Percentiles rank a stretch among this genome's conserved stretches.
Evolutionary conservation across 2,888 invertebrate genomes (phyloP).

Genomic region (Perdita meconis): DNA sequence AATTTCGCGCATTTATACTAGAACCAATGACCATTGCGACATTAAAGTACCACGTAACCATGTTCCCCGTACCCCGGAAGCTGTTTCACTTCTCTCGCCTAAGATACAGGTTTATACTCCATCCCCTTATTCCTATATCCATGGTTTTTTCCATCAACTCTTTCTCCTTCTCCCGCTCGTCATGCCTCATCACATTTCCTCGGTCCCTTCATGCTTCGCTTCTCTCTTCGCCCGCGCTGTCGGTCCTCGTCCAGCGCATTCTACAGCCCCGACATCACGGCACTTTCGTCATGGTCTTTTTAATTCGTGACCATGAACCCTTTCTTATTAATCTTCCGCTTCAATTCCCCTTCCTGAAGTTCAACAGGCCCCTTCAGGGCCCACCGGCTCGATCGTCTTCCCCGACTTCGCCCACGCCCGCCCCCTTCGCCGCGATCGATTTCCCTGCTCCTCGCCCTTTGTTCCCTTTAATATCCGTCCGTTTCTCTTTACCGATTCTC

Average conservation of each 20-base stretch:
- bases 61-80: too few relatives aligned
- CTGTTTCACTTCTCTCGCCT: too few relatives aligned
- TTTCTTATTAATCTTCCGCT: conserved; percentile 8
- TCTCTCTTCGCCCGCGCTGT: background rate
- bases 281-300: conserved; percentile 12
- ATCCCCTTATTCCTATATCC: too few relatives aligned
- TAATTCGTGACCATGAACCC: conserved; percentile 6
- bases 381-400: too few relatives aligned
- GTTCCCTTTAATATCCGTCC: background rate
- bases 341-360: background rate
- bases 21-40: too few relatives aligned
- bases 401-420: background rate
- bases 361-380: too few relatives aligned
- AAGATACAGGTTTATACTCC: too few relatives aligned
- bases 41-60: too few relatives aligned
- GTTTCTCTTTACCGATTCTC: conserved; percentile 1
- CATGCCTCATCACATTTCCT: conserved; percentile 1
- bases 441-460: background rate
- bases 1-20: too few relatives aligned
- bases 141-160: too few relatives aligned
- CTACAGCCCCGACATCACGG: background rate
- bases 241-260: conserved; percentile 7
- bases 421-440: background rate
- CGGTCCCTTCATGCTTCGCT: background rate
- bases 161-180: background rate